Evolutionary conservation across 2,888 invertebrate genomes (phyloP), one percentile per base, ranked within the genome.

Genomic region (Plagodis pulveraria): DNA sequence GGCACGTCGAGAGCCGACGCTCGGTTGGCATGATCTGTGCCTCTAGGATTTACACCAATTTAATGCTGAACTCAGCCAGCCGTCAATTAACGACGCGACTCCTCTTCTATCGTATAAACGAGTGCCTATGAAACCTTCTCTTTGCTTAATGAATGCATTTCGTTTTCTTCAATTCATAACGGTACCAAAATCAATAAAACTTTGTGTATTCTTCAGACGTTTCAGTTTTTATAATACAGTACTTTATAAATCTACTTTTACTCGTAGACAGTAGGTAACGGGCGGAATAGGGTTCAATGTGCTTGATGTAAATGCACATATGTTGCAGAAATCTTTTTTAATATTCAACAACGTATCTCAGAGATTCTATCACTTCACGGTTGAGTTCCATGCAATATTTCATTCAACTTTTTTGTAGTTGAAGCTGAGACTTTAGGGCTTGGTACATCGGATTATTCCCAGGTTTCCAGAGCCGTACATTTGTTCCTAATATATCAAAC

Each of bases 31-130:
- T 91, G 89, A 91, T 91, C 91, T 89, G 87, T 87, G 87, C 89
- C 90, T 90, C 88, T 87, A 91, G 91, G 89, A 92, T 91, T 91
- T 89, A 86, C 87, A 89, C 87, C 88, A 90, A 90, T 91, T 89
- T 87, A 87, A 87, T 86, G 84, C 85, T 81, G 82, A 81, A 82
- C 81, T 82, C 83, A 81, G 80, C 81, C 82, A 81, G 75, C 80
- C 87, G 81, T 91, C 89, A 89, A 89, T 91, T 91, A 90, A 88
- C 84, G 77, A 72, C 68, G 78, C 74, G 69, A 80, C 78, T 77
- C 78, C 78, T 78, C 77, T 78, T 83, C 76, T 73, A 81, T 81
- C 70, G 72, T 74, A 76, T 70, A 70, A 73, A 69, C 70, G n/a
- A 41, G n/a, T n/a, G 44, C 52, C 54, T 55, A 54, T 58, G 42